Evolutionary conservation across 2,888 invertebrate species (phyloP), one percentile per base, ranked within the genome.

Genomic region (Thymelicus lineola): DNA sequence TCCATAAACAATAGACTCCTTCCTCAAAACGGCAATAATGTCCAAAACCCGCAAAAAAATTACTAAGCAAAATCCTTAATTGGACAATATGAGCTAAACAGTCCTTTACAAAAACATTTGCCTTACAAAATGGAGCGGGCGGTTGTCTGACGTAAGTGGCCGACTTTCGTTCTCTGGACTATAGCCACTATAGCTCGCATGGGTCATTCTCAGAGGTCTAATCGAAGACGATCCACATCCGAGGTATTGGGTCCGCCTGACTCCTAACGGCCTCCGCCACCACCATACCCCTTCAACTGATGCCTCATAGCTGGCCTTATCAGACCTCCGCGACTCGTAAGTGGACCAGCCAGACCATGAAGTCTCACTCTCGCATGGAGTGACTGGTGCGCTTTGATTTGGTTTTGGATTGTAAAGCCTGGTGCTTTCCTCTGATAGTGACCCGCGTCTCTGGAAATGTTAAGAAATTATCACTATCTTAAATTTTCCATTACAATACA

Each of bases 291-390:
- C 89, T 66, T 88, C 87, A 12, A 79, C 73, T 4, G 82, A 79
- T 5, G 81, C 76, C 71, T 88, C 86, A 57, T 87, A 85, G 63
- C 77, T 79, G 45, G 79, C 82, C 75, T 86, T 87, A 36, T 84
- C 83, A 58, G 85, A 84, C 73, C 85, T 83, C 72, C 82, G 82
- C 62, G 79, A 77, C 53, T 85, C 82, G 75, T 82, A 82, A 74
- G 78, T 79, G 17, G 63, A 74, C 82, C 81, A 80, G 58, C 86
- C 87, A 1, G 90, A 87, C 91, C 91, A 91, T 4, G 86, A 85
- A 63, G 84, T 82, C 74, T 89, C 91, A 76, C 87, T 90, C 71
- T 93, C 92, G 78, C 92, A 90, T n/a, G 93, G 93, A 12, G 93
- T 93, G 5, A 91, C 91, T 15, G 93, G 93, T 5, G 92, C 93